These are phyloP conservation scores for Drosophila albomicans DNA, from an alignment of 1,140 invertebrate species.

Conservation along the genomic window DNA sequence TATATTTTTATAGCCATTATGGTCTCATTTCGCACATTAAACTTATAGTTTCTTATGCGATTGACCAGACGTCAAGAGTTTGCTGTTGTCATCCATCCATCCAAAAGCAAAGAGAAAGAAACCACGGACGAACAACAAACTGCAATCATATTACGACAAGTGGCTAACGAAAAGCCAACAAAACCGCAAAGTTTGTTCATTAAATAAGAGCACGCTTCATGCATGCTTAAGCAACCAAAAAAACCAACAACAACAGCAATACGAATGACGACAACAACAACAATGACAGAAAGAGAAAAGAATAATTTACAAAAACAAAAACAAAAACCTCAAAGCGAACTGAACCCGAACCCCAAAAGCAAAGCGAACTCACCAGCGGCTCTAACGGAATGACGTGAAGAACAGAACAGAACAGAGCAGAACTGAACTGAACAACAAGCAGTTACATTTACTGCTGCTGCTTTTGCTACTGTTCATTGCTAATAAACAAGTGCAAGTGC, in stretches of 20 bases:
- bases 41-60: not conserved
- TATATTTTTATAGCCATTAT: slow-evolving; percentile 4
- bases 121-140: slow-evolving; percentile 6
- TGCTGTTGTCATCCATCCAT: slow-evolving; percentile 8
- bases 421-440: slow-evolving; percentile 14
- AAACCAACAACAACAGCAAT: slow-evolving; percentile 7
- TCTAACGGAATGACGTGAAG: slow-evolving; percentile 35
- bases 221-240: slow-evolving; percentile 64
- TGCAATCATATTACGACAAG: slow-evolving; percentile 50
- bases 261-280: not conserved
- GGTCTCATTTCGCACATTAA: slow-evolving; percentile 3
- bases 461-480: slow-evolving; percentile 28
- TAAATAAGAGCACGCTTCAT: slow-evolving; percentile 71
- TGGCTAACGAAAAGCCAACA: slow-evolving; percentile 56
- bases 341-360: slow-evolving; percentile 28
- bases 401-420: slow-evolving; percentile 1
- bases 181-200: slow-evolving; percentile 70
- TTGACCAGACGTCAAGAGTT: slow-evolving; percentile 16
- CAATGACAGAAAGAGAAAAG: not conserved
- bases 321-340: slow-evolving; percentile 17
- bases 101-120: not conserved
- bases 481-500: slow-evolving; percentile 48
- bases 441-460: slow-evolving; percentile 43
- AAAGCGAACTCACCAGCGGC: slow-evolving; percentile 10
- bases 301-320: slow-evolving; percentile 5